Conservation (phyloP, 2,113 vertebrate species). For the Columba livia region DNA sequence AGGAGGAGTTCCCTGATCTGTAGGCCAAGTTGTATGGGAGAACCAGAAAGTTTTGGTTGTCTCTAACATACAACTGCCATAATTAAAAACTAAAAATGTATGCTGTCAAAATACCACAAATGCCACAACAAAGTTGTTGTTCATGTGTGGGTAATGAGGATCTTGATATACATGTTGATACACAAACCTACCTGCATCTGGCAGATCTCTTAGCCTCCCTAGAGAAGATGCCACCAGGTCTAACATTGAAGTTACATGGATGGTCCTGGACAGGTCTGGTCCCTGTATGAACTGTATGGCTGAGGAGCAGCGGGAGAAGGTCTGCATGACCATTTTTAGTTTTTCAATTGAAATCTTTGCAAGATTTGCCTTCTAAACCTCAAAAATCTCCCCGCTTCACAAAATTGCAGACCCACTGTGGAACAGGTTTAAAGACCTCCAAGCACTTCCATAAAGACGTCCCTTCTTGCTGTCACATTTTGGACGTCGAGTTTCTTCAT, state of each 20-base stretch:
- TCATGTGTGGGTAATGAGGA: background rate
- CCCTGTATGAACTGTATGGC: background rate
- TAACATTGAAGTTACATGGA: background rate
- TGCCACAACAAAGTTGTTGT: background rate
- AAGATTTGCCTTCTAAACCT: background rate
- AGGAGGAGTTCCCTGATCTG: background rate
- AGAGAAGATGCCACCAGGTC: background rate
- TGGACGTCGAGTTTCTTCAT: background rate
- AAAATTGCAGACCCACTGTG: background rate
- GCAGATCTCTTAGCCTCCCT: background rate
- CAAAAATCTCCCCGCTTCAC: background rate
- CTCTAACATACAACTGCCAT: background rate
- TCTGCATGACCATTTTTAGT: background rate
- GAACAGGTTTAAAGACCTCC: background rate
- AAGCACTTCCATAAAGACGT: background rate
- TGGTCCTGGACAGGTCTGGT: background rate
- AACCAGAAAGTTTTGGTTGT: background rate
- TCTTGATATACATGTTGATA: rapidly evolving
- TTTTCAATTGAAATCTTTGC: background rate
- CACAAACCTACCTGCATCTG: background rate
- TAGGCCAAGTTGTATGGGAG: background rate
- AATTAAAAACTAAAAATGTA: background rate
- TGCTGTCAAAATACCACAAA: background rate
- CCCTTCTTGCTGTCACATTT: background rate
- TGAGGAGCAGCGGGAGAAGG: background rate